Evolutionary conservation across 2,888 invertebrate species (phyloP).

Genomic region (Bombylius discolor): DNA sequence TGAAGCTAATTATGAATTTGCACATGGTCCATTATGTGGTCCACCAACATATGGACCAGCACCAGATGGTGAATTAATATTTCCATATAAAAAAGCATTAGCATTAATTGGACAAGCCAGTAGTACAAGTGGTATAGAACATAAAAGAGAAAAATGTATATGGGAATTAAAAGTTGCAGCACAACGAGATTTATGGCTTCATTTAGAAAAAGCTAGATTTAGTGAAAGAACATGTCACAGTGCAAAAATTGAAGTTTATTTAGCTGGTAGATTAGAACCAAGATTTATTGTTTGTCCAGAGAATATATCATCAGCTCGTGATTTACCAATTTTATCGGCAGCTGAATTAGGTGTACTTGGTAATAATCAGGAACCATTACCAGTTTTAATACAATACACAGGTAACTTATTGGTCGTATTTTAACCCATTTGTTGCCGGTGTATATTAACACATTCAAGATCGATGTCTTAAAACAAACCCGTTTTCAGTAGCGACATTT

Average conservation of each 20-base stretch:
- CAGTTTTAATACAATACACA: conserved; percentile 58
- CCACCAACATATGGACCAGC: conserved; percentile 67
- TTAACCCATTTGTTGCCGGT: too few species aligned
- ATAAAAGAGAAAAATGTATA: conserved; percentile 60
- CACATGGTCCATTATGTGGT: conserved; percentile 78
- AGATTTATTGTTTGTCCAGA: conserved; percentile 74
- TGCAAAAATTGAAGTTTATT: conserved; percentile 70
- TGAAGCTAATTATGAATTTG: conserved; percentile 77
- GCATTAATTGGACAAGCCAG: conserved; percentile 39
- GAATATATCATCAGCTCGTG: conserved; percentile 67
- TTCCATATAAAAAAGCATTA: conserved; percentile 71
- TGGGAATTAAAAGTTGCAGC: conserved; percentile 73
- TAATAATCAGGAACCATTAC: conserved; percentile 48
- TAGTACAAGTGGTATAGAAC: conserved; percentile 32
- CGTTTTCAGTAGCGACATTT: too few species aligned
- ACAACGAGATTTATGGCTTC: conserved; percentile 74
- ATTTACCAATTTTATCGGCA: conserved; percentile 65
- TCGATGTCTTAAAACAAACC: too few species aligned
- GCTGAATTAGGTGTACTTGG: conserved; percentile 54
- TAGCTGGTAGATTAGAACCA: conserved; percentile 59
- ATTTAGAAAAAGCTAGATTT: conserved; percentile 76
- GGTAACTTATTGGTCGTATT: conserved; percentile 17
- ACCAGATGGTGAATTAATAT: conserved; percentile 76
- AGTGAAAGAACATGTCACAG: conserved; percentile 75
- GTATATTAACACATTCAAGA: too few species aligned